Conservation (phyloP, 2,888 invertebrate species). For the Latrodectus hesperus region DNA sequence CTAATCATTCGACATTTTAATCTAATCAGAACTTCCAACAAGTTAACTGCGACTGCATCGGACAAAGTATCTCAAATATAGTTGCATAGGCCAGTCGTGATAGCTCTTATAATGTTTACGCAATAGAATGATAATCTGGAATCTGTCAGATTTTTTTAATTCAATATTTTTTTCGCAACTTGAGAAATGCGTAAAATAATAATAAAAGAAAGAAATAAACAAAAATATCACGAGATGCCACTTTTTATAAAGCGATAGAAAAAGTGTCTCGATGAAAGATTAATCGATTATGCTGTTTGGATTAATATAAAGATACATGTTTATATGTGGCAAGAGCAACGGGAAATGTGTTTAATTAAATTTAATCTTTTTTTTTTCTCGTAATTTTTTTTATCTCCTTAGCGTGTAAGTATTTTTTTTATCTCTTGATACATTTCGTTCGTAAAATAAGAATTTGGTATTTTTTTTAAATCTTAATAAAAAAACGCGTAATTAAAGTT, state of each 20-base stretch:
- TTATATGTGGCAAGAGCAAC: conserved; percentile 60
- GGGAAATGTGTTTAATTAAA: conserved; percentile 67
- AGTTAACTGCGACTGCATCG: too few species aligned
- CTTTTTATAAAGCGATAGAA: conserved; percentile 32
- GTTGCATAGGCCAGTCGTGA: conserved; percentile 23
- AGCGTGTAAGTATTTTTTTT: too few species aligned
- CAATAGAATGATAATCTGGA: conserved; percentile 24
- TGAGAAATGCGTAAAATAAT: background rate
- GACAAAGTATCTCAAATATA: background rate
- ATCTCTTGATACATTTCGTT: too few species aligned
- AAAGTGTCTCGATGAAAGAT: conserved; percentile 32
- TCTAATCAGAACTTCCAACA: background rate
- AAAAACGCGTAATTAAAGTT: too few species aligned
- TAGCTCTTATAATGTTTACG: conserved; percentile 43
- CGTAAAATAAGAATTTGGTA: too few species aligned
- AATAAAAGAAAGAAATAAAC: background rate
- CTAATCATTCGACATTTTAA: background rate
- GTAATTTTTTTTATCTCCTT: background rate
- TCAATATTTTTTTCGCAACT: background rate
- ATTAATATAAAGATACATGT: conserved; percentile 45
- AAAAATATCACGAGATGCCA: background rate
- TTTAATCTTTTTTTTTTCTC: conserved; percentile 6
- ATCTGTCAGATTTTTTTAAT: background rate
- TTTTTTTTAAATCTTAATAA: too few species aligned
- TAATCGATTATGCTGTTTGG: conserved; percentile 52